Conservation (phyloP, 2,113 vertebrate genomes). For the Psittacara wagleri region DNA sequence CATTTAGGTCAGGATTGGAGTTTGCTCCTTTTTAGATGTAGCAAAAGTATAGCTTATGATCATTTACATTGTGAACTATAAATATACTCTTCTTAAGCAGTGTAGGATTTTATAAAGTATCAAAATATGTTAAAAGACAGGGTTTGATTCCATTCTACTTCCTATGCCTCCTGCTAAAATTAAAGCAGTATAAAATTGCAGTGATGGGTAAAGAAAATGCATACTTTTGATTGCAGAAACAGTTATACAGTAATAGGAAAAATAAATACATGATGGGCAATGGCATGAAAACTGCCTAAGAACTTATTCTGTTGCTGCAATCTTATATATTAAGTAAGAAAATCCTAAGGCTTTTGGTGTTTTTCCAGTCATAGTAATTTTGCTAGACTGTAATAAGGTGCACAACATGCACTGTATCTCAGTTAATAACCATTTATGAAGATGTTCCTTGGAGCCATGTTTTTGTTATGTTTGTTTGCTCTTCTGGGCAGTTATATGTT, state of each 20-base stretch:
- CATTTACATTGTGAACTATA: neutral
- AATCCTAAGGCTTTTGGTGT: neutral
- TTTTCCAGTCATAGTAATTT: neutral
- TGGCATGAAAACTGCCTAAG: neutral
- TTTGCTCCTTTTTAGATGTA: neutral
- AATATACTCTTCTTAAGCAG: neutral
- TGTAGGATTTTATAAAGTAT: neutral
- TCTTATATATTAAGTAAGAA: neutral
- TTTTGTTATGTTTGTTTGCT: constrained; percentile 10
- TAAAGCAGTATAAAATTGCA: neutral
- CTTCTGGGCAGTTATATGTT: neutral
- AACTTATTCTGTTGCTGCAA: neutral
- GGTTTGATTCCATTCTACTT: neutral
- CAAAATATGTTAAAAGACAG: neutral
- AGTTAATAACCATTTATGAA: constrained; percentile 1
- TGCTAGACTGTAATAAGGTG: neutral
- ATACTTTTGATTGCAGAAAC: neutral
- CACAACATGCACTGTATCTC: neutral
- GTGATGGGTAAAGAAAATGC: neutral
- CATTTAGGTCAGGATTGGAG: neutral
- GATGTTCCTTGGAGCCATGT: neutral
- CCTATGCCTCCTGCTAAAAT: neutral
- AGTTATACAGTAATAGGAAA: neutral
- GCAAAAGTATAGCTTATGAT: neutral
- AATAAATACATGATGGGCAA: neutral